phyloP scores from a whole-genome alignment of 2,888 invertebrate genomes.

The Dryobotodes eremita region DNA sequence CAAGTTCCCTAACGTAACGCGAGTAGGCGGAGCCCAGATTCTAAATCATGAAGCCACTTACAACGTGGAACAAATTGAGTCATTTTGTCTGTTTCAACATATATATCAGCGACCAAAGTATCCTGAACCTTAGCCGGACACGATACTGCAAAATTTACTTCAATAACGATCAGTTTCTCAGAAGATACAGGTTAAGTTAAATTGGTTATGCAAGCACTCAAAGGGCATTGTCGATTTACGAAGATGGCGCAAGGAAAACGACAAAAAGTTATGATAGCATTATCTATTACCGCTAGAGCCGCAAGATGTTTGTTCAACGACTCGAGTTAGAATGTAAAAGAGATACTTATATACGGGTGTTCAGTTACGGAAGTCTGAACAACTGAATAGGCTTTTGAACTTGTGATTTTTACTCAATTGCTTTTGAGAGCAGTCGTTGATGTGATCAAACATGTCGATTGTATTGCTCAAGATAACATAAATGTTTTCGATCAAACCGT shows the following conservation, averaged over 20 bases:
- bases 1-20: slow-evolving; percentile 79
- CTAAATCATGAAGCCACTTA: slow-evolving; percentile 86
- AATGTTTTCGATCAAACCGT: slow-evolving; percentile 40
- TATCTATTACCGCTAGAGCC: slow-evolving; percentile 63
- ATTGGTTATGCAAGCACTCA: slow-evolving; percentile 56
- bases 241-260: slow-evolving; percentile 64
- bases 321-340: slow-evolving; percentile 60
- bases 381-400: slow-evolving; percentile 53
- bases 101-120: slow-evolving; percentile 69
- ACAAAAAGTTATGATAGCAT: slow-evolving; percentile 69
- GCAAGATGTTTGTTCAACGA: slow-evolving; percentile 62
- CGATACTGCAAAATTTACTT: slow-evolving; percentile 29
- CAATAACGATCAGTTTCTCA: slow-evolving; percentile 40
- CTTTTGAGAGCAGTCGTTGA: slow-evolving; percentile 48
- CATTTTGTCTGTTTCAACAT: slow-evolving; percentile 80
- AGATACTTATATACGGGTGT: slow-evolving; percentile 59
- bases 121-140: slow-evolving; percentile 54
- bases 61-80: slow-evolving; percentile 83
- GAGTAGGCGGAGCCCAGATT: slow-evolving; percentile 80
- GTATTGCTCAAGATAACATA: slow-evolving; percentile 41
- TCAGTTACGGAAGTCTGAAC: slow-evolving; percentile 66
- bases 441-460: slow-evolving; percentile 51
- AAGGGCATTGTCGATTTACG: slow-evolving; percentile 63
- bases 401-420: slow-evolving; percentile 61
- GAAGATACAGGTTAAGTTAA: slow-evolving; percentile 44